Evolutionary conservation across 1,140 invertebrate genomes (phyloP), one percentile per base, ranked within the genome.

Genomic region (Diplogasteroides magnus): DNA sequence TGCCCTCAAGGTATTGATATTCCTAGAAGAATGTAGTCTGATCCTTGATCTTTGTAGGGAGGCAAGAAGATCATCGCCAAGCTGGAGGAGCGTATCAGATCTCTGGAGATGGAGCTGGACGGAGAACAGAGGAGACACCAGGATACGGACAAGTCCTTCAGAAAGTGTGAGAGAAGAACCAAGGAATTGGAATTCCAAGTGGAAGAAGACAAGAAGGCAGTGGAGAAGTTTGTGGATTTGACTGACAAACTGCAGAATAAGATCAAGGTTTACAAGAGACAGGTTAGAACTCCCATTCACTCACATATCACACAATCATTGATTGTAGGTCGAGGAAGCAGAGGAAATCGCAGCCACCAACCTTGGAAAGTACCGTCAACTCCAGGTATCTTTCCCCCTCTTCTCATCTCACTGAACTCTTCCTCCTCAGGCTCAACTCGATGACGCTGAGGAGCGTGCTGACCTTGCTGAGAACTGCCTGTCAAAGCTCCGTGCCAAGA

Each of bases 181-280:
- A 88, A 88, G 79, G 88, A 88, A 77, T 78, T 89, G 48, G 92
- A 91, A 86, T 97, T 97, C 91, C 86, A 78, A 76, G 72, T 82
- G 61, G 80, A 83, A 32, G 81, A 83, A 61, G 81, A 83, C 74
- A 83, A 84, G 72, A 83, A 84, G 75, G 82, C 82, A 60, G 61
- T 64, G 55, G 77, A 78, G 64, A 75, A 75, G 31, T 64, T 82
- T 25, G 81, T 76, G 32, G 94, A 97, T 86, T 88, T 97, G 75
- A 93, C 97, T 78, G 95, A 98, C 87, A 97, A 97, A 89, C 89
- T 98, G 65, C 94, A 98, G 88, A 91, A 94, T 86, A 98, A 98
- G 89, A 94, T 98, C 88, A 97, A 97, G 89, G 95, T 93, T 76
- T 97, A 96, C 91, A 98, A 98, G 90, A 91, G 94, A 87, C 95